phyloP scores from a whole-genome alignment of 2,113 vertebrate species.

The Motacilla alba region DNA sequence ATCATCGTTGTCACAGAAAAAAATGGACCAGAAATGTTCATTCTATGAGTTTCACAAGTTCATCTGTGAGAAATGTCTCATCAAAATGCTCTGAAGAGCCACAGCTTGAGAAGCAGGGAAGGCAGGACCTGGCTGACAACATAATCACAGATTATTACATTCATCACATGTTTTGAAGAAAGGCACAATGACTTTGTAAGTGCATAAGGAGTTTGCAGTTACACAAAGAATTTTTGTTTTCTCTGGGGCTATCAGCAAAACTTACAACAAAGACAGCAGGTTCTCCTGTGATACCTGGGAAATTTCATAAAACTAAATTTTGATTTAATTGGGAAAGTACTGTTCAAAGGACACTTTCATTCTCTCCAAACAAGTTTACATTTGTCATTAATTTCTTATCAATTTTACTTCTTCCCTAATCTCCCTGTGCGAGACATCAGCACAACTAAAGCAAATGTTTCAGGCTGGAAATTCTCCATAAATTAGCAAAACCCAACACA shows the following conservation, averaged over 20 bases:
- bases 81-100: neutral
- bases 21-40: neutral
- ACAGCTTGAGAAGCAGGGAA: neutral
- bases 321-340: neutral
- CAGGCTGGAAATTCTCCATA: neutral
- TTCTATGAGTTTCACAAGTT: neutral
- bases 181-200: neutral
- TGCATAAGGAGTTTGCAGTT: neutral
- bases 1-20: fast-evolving
- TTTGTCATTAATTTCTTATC: neutral
- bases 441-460: neutral
- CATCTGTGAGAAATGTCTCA: neutral
- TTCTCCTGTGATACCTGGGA: neutral
- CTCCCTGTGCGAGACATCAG: neutral
- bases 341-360: neutral
- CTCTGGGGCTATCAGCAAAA: neutral
- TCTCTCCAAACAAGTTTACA: neutral
- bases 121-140: neutral
- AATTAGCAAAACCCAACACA: neutral
- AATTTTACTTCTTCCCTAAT: neutral
- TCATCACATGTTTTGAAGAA: neutral
- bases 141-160: neutral
- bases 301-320: neutral
- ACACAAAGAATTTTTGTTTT: neutral
- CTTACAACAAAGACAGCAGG: neutral